Evolutionary conservation across 2,888 invertebrate species (phyloP), one percentile per base, ranked within the genome.

Genomic region (Calameuta filiformis): DNA sequence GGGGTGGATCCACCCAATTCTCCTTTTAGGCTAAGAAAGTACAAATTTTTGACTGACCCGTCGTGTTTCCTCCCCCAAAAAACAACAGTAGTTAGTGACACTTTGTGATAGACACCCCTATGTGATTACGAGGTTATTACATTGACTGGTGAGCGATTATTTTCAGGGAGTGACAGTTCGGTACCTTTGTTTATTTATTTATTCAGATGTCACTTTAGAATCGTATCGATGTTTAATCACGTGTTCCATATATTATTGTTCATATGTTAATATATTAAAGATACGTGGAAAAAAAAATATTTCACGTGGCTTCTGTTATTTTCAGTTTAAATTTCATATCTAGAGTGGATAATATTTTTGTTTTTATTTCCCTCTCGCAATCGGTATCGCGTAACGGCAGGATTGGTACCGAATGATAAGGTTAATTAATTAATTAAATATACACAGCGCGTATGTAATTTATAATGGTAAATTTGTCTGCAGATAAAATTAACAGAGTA

Each of bases 1-100:
- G 84, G 88, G 89, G 85, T 86, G 85, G 87, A 87, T 84, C 83
- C 86, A 80, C 83, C 82, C 81, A 79, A 76, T 78, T 69, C 73
- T 69, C 73, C 78, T 76, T 76, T 77, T 75, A 78, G 71, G 71
- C 71, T 71, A 33, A 73, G 75, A 78, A 76, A 78, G 76, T 78
- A 78, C 78, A 76, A 78, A 78, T 75, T 31, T 77, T 78, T 73
- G 78, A 78, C 78, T 78, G 78, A 76, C 68, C 56, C 71, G 23
- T 31, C 31, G 31, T 71, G 71, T 71, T 34, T 71, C 31, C 71
- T 71, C 71, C 71, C 71, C 71, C 71, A 71, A 71, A 71, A 71
- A 71, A 71, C 31, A 31, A 23, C 71, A 31, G 71, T 71, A 71
- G 71, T 71, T 71, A 31, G 33, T 71, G 71, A 71, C 71, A 71